Base-by-base conservation (phyloP, 2,888 invertebrate species). In the Diarsia rubi region DNA sequence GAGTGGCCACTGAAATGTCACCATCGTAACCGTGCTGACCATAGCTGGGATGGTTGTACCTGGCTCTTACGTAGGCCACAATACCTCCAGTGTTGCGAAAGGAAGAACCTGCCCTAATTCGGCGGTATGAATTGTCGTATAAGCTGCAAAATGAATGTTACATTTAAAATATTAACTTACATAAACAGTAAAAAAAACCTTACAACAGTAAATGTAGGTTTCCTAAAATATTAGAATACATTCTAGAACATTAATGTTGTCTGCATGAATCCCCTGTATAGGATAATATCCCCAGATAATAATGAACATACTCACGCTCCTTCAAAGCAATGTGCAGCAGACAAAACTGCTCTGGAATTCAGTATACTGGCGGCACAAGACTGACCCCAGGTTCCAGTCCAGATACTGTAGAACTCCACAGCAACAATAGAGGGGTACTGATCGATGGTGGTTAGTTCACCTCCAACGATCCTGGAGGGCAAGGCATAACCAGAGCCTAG, bases 51-150 rank as follows among this genome's bases (percentile, higher is more conserved):
- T 95, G 95, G 78, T 92, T 92, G 78, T 71, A 74, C 4, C 80
- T 89, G 0, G 45, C 21, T 0, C 37, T 14, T 0, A 93, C 86
- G 31, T 87, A 60, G 37, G 73, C n/a, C 12, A 95, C 31, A 6
- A 86, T 75, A 0, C 95, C 95, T 1, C 94, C 94, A 0, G 73
- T 75, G 78, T 92, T 91, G 9, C 93, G 91, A 80, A 82, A 86
- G 0, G 91, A 91, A 16, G 91, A 75, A 2, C 95, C 95, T 11
- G 92, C 93, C n/a, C 94, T 85, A 31, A 80, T 1, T 16, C 80
- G 83, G 11, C 79, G 83, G 19, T 31, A 0, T 1, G 0, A 0
- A 31, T 54, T n/a, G 3, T 2, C 0, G 66, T 45, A 82, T 1
- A 57, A 19, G 11, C 83, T 82, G 72, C 3, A 83, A 31, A 49